Percentiles rank a stretch among this genome's conserved stretches.
These are phyloP conservation scores for Sternotherus odoratus DNA, from an alignment of 2,797 vertebrate species.

Conservation along the genomic window DNA sequence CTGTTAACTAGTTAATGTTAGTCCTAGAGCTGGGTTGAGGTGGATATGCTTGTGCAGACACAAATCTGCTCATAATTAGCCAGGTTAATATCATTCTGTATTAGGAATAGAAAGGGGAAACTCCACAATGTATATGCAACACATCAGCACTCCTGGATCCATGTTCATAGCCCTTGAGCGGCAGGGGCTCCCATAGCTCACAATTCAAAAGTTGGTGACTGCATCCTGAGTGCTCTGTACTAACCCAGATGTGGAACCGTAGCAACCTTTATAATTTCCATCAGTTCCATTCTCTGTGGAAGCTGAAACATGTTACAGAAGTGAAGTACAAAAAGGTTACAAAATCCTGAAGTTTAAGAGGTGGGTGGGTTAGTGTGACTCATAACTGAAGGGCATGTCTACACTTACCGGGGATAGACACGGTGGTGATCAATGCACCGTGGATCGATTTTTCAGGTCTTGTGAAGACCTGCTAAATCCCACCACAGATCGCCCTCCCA, in stretches of 20 bases:
- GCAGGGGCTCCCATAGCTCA: background rate
- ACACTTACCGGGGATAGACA: too few relatives aligned
- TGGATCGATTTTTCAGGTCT: too few relatives aligned
- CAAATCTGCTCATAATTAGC: background rate
- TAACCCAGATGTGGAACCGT: background rate
- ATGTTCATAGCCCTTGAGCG: background rate
- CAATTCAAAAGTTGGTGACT: background rate
- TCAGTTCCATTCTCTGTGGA: background rate
- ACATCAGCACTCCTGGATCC: rapidly evolving
- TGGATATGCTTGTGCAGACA: background rate
- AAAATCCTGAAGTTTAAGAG: background rate
- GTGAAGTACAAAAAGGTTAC: background rate
- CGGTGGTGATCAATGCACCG: too few relatives aligned
- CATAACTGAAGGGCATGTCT: background rate
- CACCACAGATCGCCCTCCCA: too few relatives aligned
- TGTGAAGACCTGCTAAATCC: too few relatives aligned
- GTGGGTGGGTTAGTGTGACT: background rate
- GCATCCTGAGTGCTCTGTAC: background rate
- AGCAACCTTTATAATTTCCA: background rate
- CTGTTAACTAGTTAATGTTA: background rate
- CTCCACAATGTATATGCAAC: background rate
- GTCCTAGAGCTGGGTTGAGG: background rate
- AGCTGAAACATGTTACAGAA: background rate
- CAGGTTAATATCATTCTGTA: background rate
- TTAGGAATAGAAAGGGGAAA: background rate